Evolutionary conservation across 2,888 invertebrate species (phyloP), one percentile per base, ranked within the genome.

Genomic region (Mesorhabditis spiculigera): DNA sequence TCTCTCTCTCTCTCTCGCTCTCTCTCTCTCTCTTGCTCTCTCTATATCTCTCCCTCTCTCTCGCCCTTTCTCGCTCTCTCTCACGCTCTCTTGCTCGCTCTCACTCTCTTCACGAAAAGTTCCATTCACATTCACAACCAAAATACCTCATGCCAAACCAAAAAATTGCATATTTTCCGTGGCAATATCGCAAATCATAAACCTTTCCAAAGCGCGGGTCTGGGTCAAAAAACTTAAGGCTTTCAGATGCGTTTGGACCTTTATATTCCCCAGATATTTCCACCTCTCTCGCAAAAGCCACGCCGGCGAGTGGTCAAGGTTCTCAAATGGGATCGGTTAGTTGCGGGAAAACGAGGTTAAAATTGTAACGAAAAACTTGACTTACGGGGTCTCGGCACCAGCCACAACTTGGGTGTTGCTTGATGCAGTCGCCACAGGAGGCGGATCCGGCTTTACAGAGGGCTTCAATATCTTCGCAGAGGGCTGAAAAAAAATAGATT

Each of bases 361-460:
- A 63, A 4, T 16, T 3, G n/a, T n/a, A n/a, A 50, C 0, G 1
- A 50, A n/a, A 50, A n/a, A 50, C n/a, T 50, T n/a, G 28, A 16
- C 73, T 67, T 71, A 82, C 82, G 63, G 81, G 80, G 58, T 82
- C 82, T 5, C 74, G 75, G 67, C 83, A 83, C 83, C 83, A 84
- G 45, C 78, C 82, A 67, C 83, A 83, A 42, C 80, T 79, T 8
- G 75, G 73, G 69, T 80, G 74, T 43, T 78, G 71, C 66, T 83
- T 78, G 45, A 81, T 81, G 61, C 84, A 84, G 45, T 78, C 75
- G 13, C 79, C 79, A 71, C 84, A 84, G 63, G 58, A 50, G 1
- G 58, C 8, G n/a, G 58, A 10, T 13, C 58, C 58, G n/a, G 10
- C n/a, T 50, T n/a, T 10, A n/a, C 58, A 50, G 1, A 13, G 2